A percentile compares a stretch with the other conserved stretches of the same genome.
Conservation (phyloP, 2,113 vertebrate species). For the Numida meleagris region DNA sequence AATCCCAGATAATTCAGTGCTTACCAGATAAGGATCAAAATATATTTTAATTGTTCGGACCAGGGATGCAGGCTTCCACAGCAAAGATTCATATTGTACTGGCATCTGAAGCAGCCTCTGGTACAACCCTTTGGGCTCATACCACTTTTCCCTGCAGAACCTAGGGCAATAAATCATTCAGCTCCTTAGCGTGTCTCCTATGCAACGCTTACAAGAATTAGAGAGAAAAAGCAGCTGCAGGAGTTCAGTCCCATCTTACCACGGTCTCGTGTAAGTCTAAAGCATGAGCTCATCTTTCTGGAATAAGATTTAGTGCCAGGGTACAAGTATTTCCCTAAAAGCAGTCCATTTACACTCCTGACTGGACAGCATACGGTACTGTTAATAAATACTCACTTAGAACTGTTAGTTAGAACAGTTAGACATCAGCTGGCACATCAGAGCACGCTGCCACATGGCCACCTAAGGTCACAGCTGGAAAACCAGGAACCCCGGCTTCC, state of each 20-base stretch:
- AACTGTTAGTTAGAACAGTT: too few relatives aligned
- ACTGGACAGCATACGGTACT: not conserved
- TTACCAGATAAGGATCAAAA: not conserved
- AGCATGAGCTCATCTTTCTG: not conserved
- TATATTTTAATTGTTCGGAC: not conserved
- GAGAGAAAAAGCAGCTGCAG: not conserved
- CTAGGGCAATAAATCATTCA: not conserved
- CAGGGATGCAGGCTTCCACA: not conserved
- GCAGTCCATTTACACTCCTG: not conserved
- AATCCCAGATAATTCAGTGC: not conserved
- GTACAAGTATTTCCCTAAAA: not conserved
- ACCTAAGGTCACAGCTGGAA: not conserved
- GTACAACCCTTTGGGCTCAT: not conserved
- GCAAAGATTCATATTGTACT: not conserved
- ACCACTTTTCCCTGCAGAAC: not conserved
- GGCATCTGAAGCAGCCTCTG: not conserved
- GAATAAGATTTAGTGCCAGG: not conserved
- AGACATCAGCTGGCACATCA: rapidly evolving
- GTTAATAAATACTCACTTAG: not conserved
- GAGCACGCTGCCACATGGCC: rapidly evolving
- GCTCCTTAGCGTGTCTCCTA: rapidly evolving
- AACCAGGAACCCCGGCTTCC: rapidly evolving
- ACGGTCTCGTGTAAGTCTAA: not conserved
- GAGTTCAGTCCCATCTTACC: not conserved
- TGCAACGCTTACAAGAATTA: rapidly evolving